Evolutionary conservation across 2,113 vertebrate species (phyloP).

Genomic region (Psilopsiagon aymara): DNA sequence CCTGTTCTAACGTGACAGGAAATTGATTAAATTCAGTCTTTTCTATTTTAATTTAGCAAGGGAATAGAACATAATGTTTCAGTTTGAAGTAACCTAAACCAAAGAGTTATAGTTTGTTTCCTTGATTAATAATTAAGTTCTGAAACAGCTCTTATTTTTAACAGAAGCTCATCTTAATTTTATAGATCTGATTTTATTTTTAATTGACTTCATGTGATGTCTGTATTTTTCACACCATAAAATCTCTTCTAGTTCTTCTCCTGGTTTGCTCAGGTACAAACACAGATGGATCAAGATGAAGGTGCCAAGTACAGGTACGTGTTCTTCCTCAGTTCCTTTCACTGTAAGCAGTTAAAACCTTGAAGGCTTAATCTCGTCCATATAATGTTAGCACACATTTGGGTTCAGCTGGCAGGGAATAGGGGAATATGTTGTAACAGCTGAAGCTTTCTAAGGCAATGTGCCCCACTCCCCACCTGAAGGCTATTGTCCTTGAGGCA

Average conservation of each 20-base stretch:
- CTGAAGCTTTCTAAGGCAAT: neutral
- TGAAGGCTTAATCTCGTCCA: neutral
- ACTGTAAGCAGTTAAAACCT: neutral
- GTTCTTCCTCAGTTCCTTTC: neutral
- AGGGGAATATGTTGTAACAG: neutral
- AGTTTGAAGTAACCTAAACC: neutral
- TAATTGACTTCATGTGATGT: neutral
- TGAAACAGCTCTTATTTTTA: neutral
- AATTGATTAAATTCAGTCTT: neutral
- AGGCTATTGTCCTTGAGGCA: neutral
- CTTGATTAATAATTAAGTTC: neutral
- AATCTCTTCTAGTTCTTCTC: constrained; percentile 90
- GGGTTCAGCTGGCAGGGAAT: neutral
- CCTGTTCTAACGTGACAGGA: neutral
- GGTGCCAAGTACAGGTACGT: constrained; percentile 89
- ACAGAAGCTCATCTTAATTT: neutral
- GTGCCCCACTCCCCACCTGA: neutral
- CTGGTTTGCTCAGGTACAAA: constrained; percentile 94
- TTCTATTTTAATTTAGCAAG: neutral
- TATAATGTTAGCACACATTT: rapidly evolving
- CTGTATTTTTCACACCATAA: constrained; percentile 27
- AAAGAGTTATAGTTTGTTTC: neutral
- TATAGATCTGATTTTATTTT: neutral
- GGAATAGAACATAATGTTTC: neutral
- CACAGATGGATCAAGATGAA: constrained; percentile 94